phyloP scores from a whole-genome alignment of 2,797 vertebrate genomes.

The Apogon talboti region DNA sequence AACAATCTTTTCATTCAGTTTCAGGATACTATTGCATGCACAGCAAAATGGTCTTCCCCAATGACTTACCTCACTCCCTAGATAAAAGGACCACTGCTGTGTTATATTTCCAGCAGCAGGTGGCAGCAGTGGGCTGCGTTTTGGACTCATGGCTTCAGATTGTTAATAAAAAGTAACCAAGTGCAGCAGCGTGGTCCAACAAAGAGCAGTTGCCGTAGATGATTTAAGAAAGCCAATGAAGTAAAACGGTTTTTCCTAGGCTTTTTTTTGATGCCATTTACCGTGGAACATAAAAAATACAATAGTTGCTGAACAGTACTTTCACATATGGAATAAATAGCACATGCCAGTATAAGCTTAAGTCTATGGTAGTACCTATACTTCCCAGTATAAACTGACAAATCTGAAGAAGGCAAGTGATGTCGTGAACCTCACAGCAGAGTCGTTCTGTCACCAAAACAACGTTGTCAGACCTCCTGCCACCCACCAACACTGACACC shows the following conservation, averaged over 20 bases:
- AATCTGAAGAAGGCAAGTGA: constrained; percentile 75
- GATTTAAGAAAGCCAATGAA: constrained; percentile 47
- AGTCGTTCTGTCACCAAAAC: constrained; percentile 81
- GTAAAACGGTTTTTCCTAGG: neutral
- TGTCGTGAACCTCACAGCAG: constrained; percentile 73
- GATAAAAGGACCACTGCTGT: constrained; percentile 25
- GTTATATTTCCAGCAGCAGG: constrained; percentile 60
- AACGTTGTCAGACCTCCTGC: constrained; percentile 76
- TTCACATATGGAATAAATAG: constrained; percentile 36
- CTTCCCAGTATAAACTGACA: constrained; percentile 69
- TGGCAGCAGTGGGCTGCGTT: constrained; percentile 76
- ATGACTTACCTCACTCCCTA: constrained; percentile 50
- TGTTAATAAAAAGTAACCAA: constrained; percentile 36
- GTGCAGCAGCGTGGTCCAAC: constrained; percentile 19
- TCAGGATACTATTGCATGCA: constrained; percentile 29
- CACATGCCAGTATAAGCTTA: constrained; percentile 38
- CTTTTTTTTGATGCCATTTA: constrained; percentile 15
- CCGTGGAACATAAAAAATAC: neutral
- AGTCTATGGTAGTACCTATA: constrained; percentile 56
- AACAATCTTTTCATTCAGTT: constrained; percentile 42
- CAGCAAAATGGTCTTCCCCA: constrained; percentile 41
- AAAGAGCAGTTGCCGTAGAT: constrained; percentile 29
- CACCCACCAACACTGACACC: constrained; percentile 76
- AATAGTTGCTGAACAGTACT: constrained; percentile 34
- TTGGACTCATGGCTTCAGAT: constrained; percentile 3